Evolutionary conservation across 2,888 invertebrate species (phyloP).

Genomic region (Exocentrus adspersus): DNA sequence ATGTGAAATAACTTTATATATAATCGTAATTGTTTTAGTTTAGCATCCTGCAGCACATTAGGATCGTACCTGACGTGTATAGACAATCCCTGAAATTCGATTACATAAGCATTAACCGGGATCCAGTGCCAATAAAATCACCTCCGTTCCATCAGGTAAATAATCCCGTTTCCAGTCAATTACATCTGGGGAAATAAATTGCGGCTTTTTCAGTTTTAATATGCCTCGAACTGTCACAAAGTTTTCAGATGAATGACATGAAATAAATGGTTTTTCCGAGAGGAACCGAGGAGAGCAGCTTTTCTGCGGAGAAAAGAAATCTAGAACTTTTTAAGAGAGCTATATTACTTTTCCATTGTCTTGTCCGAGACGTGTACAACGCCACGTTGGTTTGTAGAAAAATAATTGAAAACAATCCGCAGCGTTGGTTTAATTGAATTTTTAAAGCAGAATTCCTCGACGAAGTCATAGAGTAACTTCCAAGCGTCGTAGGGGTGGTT

Average conservation of each 20-base stretch:
- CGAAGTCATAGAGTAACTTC: too few relatives aligned
- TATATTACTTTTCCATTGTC: slow-evolving; percentile 23
- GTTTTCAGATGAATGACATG: slow-evolving; percentile 12
- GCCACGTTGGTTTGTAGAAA: slow-evolving; percentile 17
- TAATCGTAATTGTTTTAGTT: too few relatives aligned
- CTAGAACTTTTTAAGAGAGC: slow-evolving; percentile 13
- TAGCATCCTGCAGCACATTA: too few relatives aligned
- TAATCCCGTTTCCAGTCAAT: neutral
- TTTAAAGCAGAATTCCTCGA: slow-evolving; percentile 12
- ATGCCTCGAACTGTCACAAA: slow-evolving; percentile 9
- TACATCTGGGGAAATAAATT: neutral
- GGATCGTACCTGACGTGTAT: too few relatives aligned
- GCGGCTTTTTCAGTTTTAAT: slow-evolving; percentile 4
- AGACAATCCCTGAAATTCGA: too few relatives aligned
- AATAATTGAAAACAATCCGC: slow-evolving; percentile 26
- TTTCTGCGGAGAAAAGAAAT: slow-evolving; percentile 12
- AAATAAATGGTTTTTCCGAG: slow-evolving; percentile 8
- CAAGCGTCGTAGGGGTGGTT: slow-evolving; percentile 15
- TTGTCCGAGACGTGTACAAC: slow-evolving; percentile 7
- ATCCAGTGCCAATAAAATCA: neutral
- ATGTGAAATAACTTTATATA: too few relatives aligned
- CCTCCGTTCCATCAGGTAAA: neutral
- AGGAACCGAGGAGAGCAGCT: slow-evolving; percentile 1
- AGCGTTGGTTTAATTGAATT: slow-evolving; percentile 4
- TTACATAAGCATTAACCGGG: too few relatives aligned